Conservation (phyloP, 1,140 invertebrate species). For the Helicoverpa zea region DNA sequence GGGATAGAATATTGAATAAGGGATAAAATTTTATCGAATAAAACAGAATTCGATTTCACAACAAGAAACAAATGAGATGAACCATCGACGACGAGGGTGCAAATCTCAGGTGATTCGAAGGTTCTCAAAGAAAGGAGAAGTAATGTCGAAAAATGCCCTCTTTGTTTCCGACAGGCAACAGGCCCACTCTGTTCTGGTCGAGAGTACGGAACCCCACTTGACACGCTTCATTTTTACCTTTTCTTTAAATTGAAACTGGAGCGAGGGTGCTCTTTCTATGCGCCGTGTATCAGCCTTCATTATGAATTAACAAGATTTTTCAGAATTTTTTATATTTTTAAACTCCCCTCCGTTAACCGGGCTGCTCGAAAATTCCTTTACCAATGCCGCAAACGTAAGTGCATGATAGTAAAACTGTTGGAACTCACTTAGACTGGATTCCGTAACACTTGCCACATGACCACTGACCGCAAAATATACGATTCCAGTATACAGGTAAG, state of each 20-base stretch:
- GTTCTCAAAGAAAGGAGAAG: constrained; percentile 64
- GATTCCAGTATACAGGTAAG: not conserved
- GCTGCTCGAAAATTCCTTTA: constrained; percentile 11
- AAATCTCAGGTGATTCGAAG: constrained; percentile 67
- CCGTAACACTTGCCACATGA: constrained; percentile 17
- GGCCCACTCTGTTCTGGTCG: constrained; percentile 63
- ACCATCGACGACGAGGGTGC: constrained; percentile 54
- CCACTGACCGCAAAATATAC: constrained; percentile 16
- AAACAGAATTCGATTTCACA: constrained; percentile 25
- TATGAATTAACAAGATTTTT: constrained; percentile 62
- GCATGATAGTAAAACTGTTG: constrained; percentile 11
- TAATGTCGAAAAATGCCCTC: constrained; percentile 67
- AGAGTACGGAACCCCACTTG: constrained; percentile 79
- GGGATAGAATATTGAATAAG: not conserved
- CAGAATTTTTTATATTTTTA: constrained; percentile 49
- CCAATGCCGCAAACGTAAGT: not conserved
- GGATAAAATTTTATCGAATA: not conserved
- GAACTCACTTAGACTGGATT: constrained; percentile 10
- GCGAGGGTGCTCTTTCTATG: constrained; percentile 62
- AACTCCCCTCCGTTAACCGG: constrained; percentile 12
- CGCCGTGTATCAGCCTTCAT: constrained; percentile 62
- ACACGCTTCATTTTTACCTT: constrained; percentile 81
- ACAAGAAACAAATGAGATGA: constrained; percentile 54
- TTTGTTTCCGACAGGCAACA: constrained; percentile 79
- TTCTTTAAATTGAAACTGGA: constrained; percentile 74